These are phyloP conservation scores for Tapirus indicus DNA, from an alignment of 2,797 vertebrate genomes.

Conservation along the genomic window DNA sequence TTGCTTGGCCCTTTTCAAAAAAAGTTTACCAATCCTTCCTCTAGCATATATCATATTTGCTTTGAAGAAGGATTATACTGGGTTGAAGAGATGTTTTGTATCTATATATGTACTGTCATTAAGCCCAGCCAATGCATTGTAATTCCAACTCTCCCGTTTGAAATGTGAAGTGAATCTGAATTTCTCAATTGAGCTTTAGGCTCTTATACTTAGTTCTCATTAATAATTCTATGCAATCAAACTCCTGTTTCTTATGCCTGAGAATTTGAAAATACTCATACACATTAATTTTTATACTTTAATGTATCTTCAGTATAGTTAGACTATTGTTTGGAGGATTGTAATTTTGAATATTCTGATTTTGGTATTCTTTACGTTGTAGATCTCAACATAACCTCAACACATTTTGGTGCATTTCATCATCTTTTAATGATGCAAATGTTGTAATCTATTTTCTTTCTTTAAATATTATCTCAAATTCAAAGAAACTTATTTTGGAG, in stretches of 20 bases:
- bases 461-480: slow-evolving; percentile 51
- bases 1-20: neutral
- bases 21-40: neutral
- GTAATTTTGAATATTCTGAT: slow-evolving; percentile 4
- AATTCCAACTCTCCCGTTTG: neutral
- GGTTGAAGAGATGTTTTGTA: neutral
- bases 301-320: neutral
- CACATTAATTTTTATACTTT: slow-evolving; percentile 20
- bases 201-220: neutral
- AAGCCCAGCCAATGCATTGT: neutral
- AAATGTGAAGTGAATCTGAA: slow-evolving; percentile 15
- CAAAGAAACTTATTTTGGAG: slow-evolving; percentile 10
- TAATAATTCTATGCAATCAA: neutral
- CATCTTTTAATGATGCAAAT: slow-evolving; percentile 15
- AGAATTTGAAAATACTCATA: slow-evolving; percentile 52
- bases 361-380: neutral
- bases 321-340: neutral
- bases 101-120: neutral
- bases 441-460: slow-evolving; percentile 10
- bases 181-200: neutral
- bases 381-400: neutral
- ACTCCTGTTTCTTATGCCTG: neutral
- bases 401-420: neutral
- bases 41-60: neutral
- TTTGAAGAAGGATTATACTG: neutral